Evolutionary conservation across 2,888 invertebrate species (phyloP), one percentile per base, ranked within the genome.

Genomic region (Ryuthela nishihirai): DNA sequence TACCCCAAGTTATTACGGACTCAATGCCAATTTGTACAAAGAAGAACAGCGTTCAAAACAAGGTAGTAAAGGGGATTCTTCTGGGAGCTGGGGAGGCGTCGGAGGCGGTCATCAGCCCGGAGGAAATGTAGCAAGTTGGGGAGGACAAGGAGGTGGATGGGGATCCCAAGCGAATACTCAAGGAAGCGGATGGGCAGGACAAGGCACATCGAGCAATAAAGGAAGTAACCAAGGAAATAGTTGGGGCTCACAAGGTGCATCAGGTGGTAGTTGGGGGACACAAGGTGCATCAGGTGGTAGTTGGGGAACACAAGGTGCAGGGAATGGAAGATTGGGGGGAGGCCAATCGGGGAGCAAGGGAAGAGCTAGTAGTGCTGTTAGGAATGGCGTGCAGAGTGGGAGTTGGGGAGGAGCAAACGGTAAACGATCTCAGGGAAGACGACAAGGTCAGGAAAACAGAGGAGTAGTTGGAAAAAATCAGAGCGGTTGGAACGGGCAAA

Each of bases 1-100:
- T 64, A 84, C 90, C 0, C 83, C 86, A 0, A 83, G 83, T 23
- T 82, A 85, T 46, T 91, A 90, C 74, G 82, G 81, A 50, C 78
- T 89, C 46, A 92, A 92, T 71, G 86, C 85, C 43, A 85, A 87
- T 67, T 79, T 91, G 35, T 66, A 66, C 34, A 45, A 35, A 34
- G 45, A 32, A 38, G 38, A 46, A 46, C 39, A 39, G 1, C 15
- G n/a, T 10, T 21, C 17, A 9, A 46, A 36, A 17, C 44, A 34
- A 44, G 44, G n/a, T n/a, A n/a, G n/a, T n/a, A n/a, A n/a, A n/a
- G n/a, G n/a, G n/a, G n/a, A n/a, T n/a, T n/a, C n/a, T n/a, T n/a
- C n/a, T n/a, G n/a, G n/a, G n/a, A n/a, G n/a, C n/a, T n/a, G n/a
- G n/a, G n/a, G n/a, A n/a, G n/a, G n/a, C n/a, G n/a, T n/a, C n/a